Evolutionary conservation across 2,797 vertebrate species (phyloP).

Genomic region (Crenichthys baileyi): DNA sequence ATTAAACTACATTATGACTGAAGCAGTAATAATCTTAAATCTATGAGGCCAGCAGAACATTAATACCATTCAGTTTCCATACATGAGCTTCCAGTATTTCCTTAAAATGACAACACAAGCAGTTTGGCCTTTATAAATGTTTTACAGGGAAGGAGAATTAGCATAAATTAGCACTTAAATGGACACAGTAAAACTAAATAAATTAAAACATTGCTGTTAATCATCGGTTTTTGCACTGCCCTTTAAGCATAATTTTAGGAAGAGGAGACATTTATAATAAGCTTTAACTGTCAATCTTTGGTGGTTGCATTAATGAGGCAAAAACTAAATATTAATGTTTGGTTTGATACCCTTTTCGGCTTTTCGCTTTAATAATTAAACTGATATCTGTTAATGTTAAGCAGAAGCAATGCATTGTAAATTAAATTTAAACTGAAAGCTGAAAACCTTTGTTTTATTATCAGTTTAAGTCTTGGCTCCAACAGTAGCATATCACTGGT

Average conservation of each 20-base stretch:
- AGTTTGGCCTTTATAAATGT: conserved; percentile 19
- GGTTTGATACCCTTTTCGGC: not conserved
- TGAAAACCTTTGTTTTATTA: conserved; percentile 65
- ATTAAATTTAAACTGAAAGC: conserved; percentile 52
- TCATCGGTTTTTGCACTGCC: not conserved
- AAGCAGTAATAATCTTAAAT: conserved; percentile 50
- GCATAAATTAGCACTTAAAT: conserved; percentile 9
- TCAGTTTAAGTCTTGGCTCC: conserved; percentile 43
- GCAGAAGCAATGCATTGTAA: conserved; percentile 43
- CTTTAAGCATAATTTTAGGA: not conserved
- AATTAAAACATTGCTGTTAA: not conserved
- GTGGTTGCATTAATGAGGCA: not conserved
- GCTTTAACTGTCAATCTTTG: not conserved
- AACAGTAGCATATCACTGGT: conserved; percentile 30
- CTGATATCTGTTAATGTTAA: conserved; percentile 26
- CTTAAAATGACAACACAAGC: conserved; percentile 18
- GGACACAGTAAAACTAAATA: not conserved
- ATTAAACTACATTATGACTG: conserved; percentile 62
- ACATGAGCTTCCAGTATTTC: not conserved
- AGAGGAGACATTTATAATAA: not conserved
- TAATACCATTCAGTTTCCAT: conserved; percentile 20
- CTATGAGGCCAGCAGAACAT: conserved; percentile 46
- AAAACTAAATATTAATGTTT: not conserved
- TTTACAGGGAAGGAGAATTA: conserved; percentile 1
- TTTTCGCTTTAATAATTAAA: conserved; percentile 8